Conservation (phyloP, 2,113 vertebrate genomes). For the Orthonyx spaldingii region DNA sequence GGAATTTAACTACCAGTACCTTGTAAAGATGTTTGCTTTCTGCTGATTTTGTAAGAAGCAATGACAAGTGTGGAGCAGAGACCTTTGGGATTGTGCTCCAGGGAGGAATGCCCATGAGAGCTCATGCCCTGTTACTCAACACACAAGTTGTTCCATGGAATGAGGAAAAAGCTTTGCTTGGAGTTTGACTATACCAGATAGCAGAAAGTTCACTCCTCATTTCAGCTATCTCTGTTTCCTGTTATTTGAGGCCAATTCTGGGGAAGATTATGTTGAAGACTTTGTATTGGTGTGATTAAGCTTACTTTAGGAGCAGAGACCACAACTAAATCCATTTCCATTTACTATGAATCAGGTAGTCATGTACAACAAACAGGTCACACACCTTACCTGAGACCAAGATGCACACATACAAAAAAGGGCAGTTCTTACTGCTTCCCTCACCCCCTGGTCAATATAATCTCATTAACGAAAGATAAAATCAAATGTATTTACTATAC, state of each 20-base stretch:
- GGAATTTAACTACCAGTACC: not conserved
- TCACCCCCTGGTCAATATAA: not conserved
- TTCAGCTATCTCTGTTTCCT: not conserved
- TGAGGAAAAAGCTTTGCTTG: not conserved
- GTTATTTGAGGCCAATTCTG: not conserved
- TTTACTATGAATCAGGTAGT: not conserved
- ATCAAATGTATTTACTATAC: not conserved
- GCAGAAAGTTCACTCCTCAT: not conserved
- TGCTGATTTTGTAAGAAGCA: not conserved
- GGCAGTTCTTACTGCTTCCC: not conserved
- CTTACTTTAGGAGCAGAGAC: not conserved
- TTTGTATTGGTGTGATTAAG: not conserved
- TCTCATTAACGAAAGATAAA: not conserved
- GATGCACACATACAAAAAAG: fast-evolving
- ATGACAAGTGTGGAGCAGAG: not conserved
- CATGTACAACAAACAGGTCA: not conserved
- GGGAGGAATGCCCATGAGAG: not conserved
- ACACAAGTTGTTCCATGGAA: not conserved
- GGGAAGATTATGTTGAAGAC: not conserved
- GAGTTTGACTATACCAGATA: not conserved
- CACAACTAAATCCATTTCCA: not conserved
- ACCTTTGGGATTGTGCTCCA: not conserved
- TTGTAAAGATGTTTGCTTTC: not conserved
- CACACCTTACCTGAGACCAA: not conserved
- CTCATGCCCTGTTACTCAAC: not conserved